Conservation (phyloP, 2,113 vertebrate genomes). For the Platichthys stellatus region DNA sequence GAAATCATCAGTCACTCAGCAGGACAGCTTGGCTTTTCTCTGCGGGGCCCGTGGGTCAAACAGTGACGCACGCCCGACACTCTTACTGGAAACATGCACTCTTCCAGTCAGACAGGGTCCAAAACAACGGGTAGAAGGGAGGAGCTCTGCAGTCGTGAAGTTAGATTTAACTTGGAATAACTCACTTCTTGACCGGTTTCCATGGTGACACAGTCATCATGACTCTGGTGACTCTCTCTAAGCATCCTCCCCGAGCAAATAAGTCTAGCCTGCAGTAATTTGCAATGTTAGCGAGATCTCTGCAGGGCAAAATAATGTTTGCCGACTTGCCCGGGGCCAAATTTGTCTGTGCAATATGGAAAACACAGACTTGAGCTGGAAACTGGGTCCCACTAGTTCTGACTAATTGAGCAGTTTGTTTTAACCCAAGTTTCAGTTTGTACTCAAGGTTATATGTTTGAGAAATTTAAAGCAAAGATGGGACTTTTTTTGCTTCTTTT, state of each 20-base stretch:
- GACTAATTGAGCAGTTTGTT: conserved; percentile 57
- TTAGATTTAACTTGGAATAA: conserved; percentile 56
- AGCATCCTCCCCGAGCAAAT: conserved; percentile 39
- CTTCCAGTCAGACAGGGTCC: conserved; percentile 45
- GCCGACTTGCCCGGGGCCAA: conserved; percentile 53
- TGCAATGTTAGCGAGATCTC: conserved; percentile 40
- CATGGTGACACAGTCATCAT: conserved; percentile 59
- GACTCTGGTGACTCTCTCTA: conserved; percentile 53
- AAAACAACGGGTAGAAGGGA: conserved; percentile 6
- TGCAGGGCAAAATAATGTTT: conserved; percentile 51
- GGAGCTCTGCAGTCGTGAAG: conserved; percentile 32
- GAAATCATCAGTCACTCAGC: conserved; percentile 41
- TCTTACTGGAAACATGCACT: conserved; percentile 52
- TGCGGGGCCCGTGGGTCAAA: conserved; percentile 44
- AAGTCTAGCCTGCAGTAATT: conserved; percentile 54
- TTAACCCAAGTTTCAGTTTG: conserved; percentile 29
- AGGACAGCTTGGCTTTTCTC: conserved; percentile 44
- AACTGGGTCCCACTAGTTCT: conserved; percentile 21
- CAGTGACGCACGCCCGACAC: conserved; percentile 42
- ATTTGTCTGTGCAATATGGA: conserved; percentile 63
- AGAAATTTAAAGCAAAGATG: conserved; percentile 9
- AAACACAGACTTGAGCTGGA: conserved; percentile 43
- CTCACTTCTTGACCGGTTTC: conserved; percentile 58
- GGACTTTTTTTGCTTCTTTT: no score
- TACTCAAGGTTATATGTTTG: conserved; percentile 18